Evolutionary conservation across 2,797 vertebrate genomes (phyloP).

Genomic region (Calcarius lapponicus): DNA sequence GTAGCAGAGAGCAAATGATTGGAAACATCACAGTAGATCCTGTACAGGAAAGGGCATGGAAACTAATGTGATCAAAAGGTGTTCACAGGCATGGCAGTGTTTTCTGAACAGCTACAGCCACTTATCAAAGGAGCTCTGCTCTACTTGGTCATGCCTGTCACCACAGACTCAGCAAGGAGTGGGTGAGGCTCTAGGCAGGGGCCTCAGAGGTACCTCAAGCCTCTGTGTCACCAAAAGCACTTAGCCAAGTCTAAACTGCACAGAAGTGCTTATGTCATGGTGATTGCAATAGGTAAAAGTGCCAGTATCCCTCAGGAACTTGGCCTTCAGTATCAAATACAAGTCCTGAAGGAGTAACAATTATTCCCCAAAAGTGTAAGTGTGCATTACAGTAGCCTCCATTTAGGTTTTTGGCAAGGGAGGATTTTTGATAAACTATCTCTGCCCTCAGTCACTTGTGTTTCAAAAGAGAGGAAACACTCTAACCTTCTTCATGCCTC

Average conservation of each 20-base stretch:
- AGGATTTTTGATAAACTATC: not conserved
- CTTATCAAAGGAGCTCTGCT: not conserved
- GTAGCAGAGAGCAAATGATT: not conserved
- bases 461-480: not conserved
- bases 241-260: not conserved
- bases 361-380: not conserved
- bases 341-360: not conserved
- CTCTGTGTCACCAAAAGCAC: not conserved
- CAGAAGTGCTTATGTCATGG: not conserved
- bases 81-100: not conserved
- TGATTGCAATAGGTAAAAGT: not conserved
- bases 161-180: not conserved
- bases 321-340: not conserved
- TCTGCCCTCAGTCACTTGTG: not conserved
- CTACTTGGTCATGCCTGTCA: not conserved
- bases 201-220: not conserved
- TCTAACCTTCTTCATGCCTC: not conserved
- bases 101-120: not conserved
- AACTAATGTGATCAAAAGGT: not conserved
- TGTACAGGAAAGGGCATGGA: not conserved
- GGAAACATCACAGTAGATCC: not conserved
- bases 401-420: not conserved
- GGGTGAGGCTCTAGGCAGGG: not conserved
- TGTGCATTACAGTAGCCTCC: not conserved
- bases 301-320: not conserved